Conservation (phyloP, 1,140 invertebrate genomes). For the Sitobion miscanthi region DNA sequence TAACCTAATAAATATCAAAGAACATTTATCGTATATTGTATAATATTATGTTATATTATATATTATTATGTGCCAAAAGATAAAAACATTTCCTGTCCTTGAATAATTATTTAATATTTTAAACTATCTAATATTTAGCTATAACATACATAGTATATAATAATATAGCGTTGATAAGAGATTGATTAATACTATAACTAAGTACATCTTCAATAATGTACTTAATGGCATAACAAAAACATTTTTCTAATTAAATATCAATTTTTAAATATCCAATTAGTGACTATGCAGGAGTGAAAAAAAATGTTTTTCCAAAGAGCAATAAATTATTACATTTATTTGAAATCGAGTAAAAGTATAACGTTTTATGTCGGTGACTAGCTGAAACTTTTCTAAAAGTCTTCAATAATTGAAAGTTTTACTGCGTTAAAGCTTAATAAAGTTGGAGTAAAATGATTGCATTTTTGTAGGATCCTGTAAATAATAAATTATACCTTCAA, state of each 20-base stretch:
- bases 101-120: background rate
- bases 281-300: background rate
- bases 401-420: conserved; percentile 23
- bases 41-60: background rate
- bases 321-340: background rate
- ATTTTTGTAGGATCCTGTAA: background rate
- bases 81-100: background rate
- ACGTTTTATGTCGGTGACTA: background rate
- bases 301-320: background rate
- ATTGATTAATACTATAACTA: no score
- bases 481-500: background rate
- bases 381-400: background rate
- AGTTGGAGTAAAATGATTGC: background rate
- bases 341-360: background rate
- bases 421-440: background rate
- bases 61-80: background rate
- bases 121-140: background rate
- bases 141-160: no score
- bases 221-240: background rate
- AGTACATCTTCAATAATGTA: no score
- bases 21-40: background rate
- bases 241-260: background rate
- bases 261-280: background rate
- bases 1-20: background rate
- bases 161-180: no score